Conservation (phyloP, 2,888 invertebrate species). For the Cheilosia vulpina region DNA sequence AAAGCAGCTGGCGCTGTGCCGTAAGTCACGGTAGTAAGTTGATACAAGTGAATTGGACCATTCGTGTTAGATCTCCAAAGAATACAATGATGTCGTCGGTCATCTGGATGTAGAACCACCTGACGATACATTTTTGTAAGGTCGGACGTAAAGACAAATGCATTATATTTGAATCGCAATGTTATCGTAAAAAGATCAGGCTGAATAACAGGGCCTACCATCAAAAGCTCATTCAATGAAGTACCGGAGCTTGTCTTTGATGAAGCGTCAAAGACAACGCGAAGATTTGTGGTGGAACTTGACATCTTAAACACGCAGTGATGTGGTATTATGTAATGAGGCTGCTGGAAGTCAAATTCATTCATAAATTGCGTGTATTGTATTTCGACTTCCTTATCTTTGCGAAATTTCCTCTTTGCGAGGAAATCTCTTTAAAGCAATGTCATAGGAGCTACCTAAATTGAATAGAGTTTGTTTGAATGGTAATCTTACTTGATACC, state of each 20-base stretch:
- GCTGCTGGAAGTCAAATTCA: slow-evolving; percentile 38
- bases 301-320: slow-evolving; percentile 43
- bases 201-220: slow-evolving; percentile 47
- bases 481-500: slow-evolving; percentile 41
- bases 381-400: slow-evolving; percentile 22
- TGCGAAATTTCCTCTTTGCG: slow-evolving; percentile 41
- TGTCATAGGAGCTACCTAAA: slow-evolving; percentile 39
- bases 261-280: slow-evolving; percentile 44
- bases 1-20: slow-evolving; percentile 54
- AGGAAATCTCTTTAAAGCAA: slow-evolving; percentile 55
- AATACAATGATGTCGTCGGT: slow-evolving; percentile 55
- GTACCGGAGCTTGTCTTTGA: slow-evolving; percentile 35
- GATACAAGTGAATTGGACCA: slow-evolving; percentile 39
- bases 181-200: slow-evolving; percentile 34
- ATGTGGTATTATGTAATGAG: slow-evolving; percentile 51
- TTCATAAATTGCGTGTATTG: slow-evolving; percentile 39
- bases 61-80: slow-evolving; percentile 51
- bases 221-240: slow-evolving; percentile 37
- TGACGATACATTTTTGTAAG: slow-evolving; percentile 65
- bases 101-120: slow-evolving; percentile 28
- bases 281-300: slow-evolving; percentile 53
- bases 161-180: slow-evolving; percentile 39
- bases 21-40: slow-evolving; percentile 52
- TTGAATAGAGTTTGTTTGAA: slow-evolving; percentile 18
- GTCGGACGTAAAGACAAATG: slow-evolving; percentile 63